These are phyloP conservation scores for Phorcus lineatus DNA, from an alignment of 2,888 invertebrate species.

Conservation along the genomic window DNA sequence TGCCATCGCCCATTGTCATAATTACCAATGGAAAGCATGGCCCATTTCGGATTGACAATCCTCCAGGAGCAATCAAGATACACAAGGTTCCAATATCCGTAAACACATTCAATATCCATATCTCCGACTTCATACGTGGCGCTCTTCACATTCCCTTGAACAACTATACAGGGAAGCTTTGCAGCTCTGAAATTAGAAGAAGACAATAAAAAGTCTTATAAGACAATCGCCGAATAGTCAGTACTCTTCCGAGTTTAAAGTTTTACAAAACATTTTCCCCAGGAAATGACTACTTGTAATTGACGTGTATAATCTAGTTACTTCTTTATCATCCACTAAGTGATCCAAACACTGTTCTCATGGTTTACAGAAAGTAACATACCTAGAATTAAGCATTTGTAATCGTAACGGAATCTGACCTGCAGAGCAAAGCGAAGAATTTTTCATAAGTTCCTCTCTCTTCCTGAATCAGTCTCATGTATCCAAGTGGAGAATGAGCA, in stretches of 20 bases:
- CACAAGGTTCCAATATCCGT: conserved; percentile 65
- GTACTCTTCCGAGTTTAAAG: no score
- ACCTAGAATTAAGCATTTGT: no score
- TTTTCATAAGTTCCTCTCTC: conserved; percentile 51
- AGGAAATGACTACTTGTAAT: no score
- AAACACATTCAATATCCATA: conserved; percentile 47
- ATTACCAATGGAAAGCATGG: conserved; percentile 52
- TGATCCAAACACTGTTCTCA: no score
- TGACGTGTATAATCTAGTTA: no score
- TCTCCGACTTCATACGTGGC: conserved; percentile 60
- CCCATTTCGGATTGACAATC: conserved; percentile 64
- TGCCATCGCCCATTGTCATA: conserved; percentile 39
- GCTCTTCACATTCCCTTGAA: conserved; percentile 63
- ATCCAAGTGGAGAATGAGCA: conserved; percentile 46
- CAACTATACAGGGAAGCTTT: conserved; percentile 59
- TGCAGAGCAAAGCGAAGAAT: conserved; percentile 54
- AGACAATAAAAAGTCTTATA: no score
- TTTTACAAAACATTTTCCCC: no score
- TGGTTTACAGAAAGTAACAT: no score
- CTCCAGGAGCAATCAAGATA: conserved; percentile 64
- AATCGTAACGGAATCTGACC: conserved; percentile 39
- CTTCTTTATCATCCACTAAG: no score
- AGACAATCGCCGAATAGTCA: background rate
- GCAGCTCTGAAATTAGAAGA: conserved; percentile 54
- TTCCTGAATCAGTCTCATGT: conserved; percentile 56